Evolutionary conservation across 2,888 invertebrate genomes (phyloP).

Genomic region (Rhamphomyia laevipes): DNA sequence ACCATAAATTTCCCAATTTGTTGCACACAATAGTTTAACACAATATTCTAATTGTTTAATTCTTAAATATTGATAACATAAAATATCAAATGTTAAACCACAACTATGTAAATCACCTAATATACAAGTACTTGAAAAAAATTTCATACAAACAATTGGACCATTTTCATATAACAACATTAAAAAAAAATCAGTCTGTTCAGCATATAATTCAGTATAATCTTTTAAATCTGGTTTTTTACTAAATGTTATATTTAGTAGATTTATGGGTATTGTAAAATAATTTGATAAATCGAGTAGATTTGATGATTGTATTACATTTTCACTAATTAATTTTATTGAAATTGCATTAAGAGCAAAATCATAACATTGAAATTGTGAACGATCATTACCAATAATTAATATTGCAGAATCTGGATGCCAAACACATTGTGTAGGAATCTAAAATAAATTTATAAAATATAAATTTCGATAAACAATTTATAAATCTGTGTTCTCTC

Average conservation of each 20-base stretch:
- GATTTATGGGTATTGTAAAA: constrained; percentile 41
- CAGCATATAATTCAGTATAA: constrained; percentile 30
- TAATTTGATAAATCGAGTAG: constrained; percentile 50
- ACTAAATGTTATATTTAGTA: constrained; percentile 48
- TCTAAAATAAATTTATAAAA: constrained; percentile 32
- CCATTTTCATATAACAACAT: constrained; percentile 51
- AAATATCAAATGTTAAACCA: constrained; percentile 45
- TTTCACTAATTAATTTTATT: constrained; percentile 54
- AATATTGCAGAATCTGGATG: constrained; percentile 58
- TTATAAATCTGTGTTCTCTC: too few species aligned
- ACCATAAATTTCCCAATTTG: constrained; percentile 73
- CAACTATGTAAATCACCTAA: constrained; percentile 37
- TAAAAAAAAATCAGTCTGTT: constrained; percentile 43
- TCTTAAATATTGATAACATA: constrained; percentile 52
- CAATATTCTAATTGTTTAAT: constrained; percentile 54
- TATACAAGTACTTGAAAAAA: constrained; percentile 41
- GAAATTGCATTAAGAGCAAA: constrained; percentile 54
- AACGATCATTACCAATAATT: constrained; percentile 55
- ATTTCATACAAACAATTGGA: constrained; percentile 44
- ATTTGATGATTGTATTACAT: constrained; percentile 46
- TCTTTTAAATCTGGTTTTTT: constrained; percentile 39
- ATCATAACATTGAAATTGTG: constrained; percentile 66
- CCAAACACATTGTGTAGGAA: constrained; percentile 58
- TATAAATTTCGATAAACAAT: background rate
- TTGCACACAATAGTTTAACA: constrained; percentile 47